Evolutionary conservation across 2,888 invertebrate species (phyloP).

Genomic region (Agelastica alni): DNA sequence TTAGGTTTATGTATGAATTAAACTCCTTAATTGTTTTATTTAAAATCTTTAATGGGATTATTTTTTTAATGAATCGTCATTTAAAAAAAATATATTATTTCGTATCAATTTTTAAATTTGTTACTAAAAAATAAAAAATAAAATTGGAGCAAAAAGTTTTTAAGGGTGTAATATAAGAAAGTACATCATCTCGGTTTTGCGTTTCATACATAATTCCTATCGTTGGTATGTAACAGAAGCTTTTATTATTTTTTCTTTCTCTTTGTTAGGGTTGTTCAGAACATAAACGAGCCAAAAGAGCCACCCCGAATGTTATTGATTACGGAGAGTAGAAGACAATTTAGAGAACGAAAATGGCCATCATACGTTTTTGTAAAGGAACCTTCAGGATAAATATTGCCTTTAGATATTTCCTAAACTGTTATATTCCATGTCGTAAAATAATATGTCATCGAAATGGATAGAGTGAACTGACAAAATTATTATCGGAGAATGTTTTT

Average conservation of each 20-base stretch:
- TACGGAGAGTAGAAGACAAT: constrained; percentile 29
- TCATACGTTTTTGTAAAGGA: constrained; percentile 30
- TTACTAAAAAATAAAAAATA: too few relatives aligned
- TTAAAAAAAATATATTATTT: too few relatives aligned
- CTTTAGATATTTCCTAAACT: constrained; percentile 33
- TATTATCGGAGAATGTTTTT: neutral
- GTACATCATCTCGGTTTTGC: neutral
- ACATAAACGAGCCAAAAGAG: constrained; percentile 13
- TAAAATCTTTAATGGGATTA: too few relatives aligned
- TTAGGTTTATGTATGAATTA: too few relatives aligned
- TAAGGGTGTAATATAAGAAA: neutral
- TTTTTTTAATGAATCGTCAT: too few relatives aligned
- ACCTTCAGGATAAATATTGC: constrained; percentile 32
- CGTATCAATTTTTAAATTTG: too few relatives aligned
- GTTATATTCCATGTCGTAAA: constrained; percentile 25
- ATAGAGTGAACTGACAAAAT: neutral
- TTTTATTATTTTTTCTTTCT: constrained; percentile 18
- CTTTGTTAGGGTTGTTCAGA: constrained; percentile 10
- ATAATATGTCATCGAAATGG: constrained; percentile 29
- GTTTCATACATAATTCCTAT: neutral
- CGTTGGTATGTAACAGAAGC: neutral
- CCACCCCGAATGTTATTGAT: constrained; percentile 30
- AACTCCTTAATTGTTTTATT: too few relatives aligned
- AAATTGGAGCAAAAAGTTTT: too few relatives aligned
- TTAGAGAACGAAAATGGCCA: constrained; percentile 30